Conservation (phyloP, 2,888 invertebrate species). For the Hydrotaea diabolus region DNA sequence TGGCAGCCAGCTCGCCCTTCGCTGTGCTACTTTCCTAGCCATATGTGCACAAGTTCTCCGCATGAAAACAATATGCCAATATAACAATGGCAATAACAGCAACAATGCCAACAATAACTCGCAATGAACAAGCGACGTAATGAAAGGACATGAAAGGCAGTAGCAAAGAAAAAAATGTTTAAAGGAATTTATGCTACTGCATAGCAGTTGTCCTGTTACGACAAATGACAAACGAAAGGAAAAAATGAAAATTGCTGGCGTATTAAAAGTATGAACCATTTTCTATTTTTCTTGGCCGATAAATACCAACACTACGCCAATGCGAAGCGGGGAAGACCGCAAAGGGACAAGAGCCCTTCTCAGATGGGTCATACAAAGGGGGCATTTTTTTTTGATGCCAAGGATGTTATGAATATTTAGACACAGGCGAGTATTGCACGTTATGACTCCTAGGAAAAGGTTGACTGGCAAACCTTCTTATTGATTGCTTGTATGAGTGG, state of each 20-base stretch:
- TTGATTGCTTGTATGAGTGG: background rate
- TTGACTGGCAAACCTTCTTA: background rate
- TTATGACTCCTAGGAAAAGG: background rate
- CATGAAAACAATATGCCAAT: conserved; percentile 37
- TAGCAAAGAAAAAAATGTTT: background rate
- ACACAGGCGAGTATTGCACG: background rate
- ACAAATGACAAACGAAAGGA: too few species aligned
- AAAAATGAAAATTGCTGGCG: conserved; percentile 15
- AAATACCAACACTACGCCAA: background rate
- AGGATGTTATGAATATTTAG: conserved; percentile 1
- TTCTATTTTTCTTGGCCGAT: background rate
- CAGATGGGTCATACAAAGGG: too few species aligned
- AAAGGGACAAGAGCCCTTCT: too few species aligned
- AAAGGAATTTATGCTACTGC: conserved; percentile 19
- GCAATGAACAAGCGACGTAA: conserved; percentile 33
- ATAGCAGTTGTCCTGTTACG: background rate
- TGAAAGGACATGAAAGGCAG: conserved; percentile 19
- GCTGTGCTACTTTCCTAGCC: background rate
- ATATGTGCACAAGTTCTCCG: background rate
- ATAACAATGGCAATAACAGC: conserved; percentile 25
- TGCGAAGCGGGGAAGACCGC: too few species aligned
- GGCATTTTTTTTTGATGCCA: too few species aligned
- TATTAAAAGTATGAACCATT: conserved; percentile 8
- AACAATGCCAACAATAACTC: conserved; percentile 48
- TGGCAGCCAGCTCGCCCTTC: too few species aligned